These are phyloP conservation scores for Zaprionus ghesquierei DNA, from an alignment of 1,140 invertebrate genomes.

Conservation along the genomic window DNA sequence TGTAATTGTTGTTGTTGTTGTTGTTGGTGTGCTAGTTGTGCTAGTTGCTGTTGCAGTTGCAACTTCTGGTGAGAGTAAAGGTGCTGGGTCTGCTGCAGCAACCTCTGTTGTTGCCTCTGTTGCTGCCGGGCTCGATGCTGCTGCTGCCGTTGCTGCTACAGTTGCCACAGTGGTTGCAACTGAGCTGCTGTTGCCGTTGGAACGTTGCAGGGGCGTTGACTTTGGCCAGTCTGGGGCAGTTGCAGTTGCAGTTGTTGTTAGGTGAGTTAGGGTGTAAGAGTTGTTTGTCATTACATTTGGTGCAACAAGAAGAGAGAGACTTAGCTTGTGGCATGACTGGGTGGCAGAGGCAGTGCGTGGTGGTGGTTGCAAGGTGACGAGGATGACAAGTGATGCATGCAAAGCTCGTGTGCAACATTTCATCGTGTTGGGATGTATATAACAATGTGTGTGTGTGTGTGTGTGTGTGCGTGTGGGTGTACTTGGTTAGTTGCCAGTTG, in stretches of 20 bases:
- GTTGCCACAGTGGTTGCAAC: constrained; percentile 33
- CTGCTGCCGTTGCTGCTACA: neutral
- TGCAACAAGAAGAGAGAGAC: constrained; percentile 69
- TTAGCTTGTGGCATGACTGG: constrained; percentile 6
- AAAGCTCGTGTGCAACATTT: constrained; percentile 29
- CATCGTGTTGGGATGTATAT: neutral
- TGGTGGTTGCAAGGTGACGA: constrained; percentile 12
- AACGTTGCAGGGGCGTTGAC: constrained; percentile 51
- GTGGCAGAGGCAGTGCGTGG: neutral
- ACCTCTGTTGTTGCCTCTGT: constrained; percentile 3
- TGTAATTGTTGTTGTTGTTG: constrained; percentile 29
- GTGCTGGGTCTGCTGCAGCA: constrained; percentile 10
- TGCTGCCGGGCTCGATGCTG: constrained; percentile 6
- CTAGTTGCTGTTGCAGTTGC: constrained; percentile 21
- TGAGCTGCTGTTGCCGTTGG: constrained; percentile 47
- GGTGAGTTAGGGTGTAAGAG: constrained; percentile 72
- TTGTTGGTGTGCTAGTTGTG: constrained; percentile 22
- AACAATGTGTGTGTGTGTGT: neutral
- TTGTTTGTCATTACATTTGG: constrained; percentile 65
- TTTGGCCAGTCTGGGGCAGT: constrained; percentile 66
- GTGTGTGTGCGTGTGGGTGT: neutral
- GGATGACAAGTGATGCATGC: constrained; percentile 28
- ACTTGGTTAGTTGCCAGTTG: constrained; percentile 47
- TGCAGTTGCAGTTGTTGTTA: constrained; percentile 50
- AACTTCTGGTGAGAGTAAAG: constrained; percentile 7